A percentile compares a stretch with the other conserved stretches of the same genome.
phyloP scores from a whole-genome alignment of 2,888 invertebrate species.

The Conistra vaccinii region DNA sequence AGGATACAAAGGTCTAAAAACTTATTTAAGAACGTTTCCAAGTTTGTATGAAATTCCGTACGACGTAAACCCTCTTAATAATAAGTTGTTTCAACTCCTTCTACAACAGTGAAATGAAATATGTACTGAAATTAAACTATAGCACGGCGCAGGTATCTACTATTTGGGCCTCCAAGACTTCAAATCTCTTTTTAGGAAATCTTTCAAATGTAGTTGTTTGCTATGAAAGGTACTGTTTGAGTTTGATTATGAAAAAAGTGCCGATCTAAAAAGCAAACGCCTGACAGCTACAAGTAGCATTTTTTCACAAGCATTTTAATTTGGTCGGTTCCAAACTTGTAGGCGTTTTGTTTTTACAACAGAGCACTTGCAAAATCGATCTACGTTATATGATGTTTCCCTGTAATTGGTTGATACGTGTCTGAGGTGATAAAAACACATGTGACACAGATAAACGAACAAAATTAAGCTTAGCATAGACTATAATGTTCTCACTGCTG shows the following conservation, averaged over 20 bases:
- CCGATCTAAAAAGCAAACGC: conserved; percentile 15
- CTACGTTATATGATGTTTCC: background rate
- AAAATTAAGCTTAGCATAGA: too few species aligned
- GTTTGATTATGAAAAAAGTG: background rate
- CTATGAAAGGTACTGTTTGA: background rate
- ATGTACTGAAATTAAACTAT: background rate
- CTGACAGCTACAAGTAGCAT: conserved; percentile 15
- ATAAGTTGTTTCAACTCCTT: background rate
- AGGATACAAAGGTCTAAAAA: too few species aligned
- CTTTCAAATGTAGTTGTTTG: background rate
- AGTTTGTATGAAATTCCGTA: too few species aligned
- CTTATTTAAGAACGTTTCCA: too few species aligned
- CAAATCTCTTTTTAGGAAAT: too few species aligned
- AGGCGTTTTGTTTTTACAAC: conserved; percentile 28
- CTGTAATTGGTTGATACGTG: background rate
- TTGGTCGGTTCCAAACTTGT: background rate
- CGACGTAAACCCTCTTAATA: too few species aligned
- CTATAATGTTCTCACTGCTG: too few species aligned
- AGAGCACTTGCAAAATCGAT: background rate
- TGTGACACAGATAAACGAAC: too few species aligned
- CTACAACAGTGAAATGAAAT: background rate
- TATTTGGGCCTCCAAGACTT: too few species aligned
- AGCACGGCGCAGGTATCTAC: background rate
- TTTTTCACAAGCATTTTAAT: conserved; percentile 11
- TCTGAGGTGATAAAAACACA: too few species aligned